Base-by-base conservation (phyloP, 2,888 invertebrate species). In the Sialis lutaria region DNA sequence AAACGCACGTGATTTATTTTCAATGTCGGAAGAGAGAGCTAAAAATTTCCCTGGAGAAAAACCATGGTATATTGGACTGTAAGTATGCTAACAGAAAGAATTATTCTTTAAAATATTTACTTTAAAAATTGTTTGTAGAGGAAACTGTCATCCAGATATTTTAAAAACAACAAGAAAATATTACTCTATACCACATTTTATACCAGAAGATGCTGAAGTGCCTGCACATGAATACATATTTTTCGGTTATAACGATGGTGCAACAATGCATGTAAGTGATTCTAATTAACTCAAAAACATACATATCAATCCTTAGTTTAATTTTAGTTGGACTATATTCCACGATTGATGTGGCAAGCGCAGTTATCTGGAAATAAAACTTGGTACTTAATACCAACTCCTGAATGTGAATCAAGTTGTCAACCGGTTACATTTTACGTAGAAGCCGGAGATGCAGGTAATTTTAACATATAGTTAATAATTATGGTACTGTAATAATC, bases 41-140 rank as follows among this genome's bases (percentile, higher is more conserved):
- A 66, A 62, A 32, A 75, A 79, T 64, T 67, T 71, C 35, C 68
- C 68, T 9, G 75, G 77, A 2, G 70, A 79, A 55, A 67, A 73
- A 47, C 78, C 87, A 1, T 91, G 90, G 90, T 91, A 91, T 68
- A 82, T 91, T 42, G 91, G 91, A 54, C 90, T 90, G 89, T 85
- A 68, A 71, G 77, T 69, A 45, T 6, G 39, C 40, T 42, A 33
- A 22, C 12, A 49, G 37, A 30, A 40, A 34, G 9, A 49, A 40
- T 40, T 34, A 12, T 42, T 43, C 40, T 39, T 4, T 4, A 35
- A 35, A 4, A 35, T 2, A 35, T 10, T 40, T 8, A 40, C 10
- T 13, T 12, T 3, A n/a, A 40, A 12, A 40, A n/a, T 49, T 49
- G 33, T 50, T 65, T 64, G 34, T 57, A 80, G 82, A 82, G 85